Evolutionary conservation across 2,888 invertebrate genomes (phyloP).

Genomic region (Eupithecia insigniata): DNA sequence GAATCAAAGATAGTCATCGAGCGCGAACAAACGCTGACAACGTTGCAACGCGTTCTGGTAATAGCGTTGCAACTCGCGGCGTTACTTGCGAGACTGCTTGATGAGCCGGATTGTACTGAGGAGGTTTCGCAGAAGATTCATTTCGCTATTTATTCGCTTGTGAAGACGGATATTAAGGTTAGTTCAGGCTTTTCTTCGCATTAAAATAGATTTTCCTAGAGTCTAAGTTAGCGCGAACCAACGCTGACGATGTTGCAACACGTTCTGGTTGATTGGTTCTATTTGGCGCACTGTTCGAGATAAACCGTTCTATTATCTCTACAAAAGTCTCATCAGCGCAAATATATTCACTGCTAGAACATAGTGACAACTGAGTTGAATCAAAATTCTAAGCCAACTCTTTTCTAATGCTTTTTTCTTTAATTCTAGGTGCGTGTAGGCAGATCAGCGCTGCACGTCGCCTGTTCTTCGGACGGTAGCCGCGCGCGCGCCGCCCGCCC

Average conservation of each 20-base stretch:
- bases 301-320: not conserved
- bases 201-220: constrained; percentile 69
- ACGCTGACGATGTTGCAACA: constrained; percentile 89
- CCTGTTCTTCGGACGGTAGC: constrained; percentile 89
- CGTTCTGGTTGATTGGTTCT: constrained; percentile 89
- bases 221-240: constrained; percentile 86
- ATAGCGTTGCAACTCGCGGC: constrained; percentile 94
- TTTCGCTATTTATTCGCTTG: constrained; percentile 89
- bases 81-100: constrained; percentile 87
- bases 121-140: constrained; percentile 86
- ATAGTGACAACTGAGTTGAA: not conserved
- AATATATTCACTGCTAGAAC: not conserved
- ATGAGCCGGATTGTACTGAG: constrained; percentile 80
- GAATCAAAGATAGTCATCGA: constrained; percentile 86
- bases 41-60: constrained; percentile 92
- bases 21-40: constrained; percentile 87
- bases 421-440: constrained; percentile 85
- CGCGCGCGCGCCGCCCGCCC: constrained; percentile 80
- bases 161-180: constrained; percentile 88
- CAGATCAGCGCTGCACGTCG: constrained; percentile 91
- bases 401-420: not conserved
- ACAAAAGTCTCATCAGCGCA: not conserved
- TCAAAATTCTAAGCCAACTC: not conserved
- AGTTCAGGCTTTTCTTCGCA: constrained; percentile 32
- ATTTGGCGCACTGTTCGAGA: constrained; percentile 1